phyloP scores from a whole-genome alignment of 2,888 invertebrate species.

The Mechanitis messenoides region DNA sequence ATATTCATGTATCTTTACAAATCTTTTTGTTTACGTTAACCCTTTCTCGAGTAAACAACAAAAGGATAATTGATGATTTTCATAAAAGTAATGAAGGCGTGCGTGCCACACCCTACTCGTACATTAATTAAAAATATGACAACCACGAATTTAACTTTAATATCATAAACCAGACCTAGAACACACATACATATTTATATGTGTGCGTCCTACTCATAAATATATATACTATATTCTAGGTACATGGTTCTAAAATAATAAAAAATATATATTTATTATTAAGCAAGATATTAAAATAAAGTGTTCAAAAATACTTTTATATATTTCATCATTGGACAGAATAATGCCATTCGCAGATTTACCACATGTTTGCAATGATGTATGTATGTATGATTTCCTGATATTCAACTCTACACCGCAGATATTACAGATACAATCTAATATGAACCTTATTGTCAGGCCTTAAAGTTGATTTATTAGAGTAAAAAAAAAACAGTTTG shows the following conservation, averaged over 20 bases:
- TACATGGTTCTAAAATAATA: too few species aligned
- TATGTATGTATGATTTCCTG: too few species aligned
- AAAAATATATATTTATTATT: too few species aligned
- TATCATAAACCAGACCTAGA: too few species aligned
- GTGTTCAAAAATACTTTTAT: too few species aligned
- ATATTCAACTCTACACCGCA: background rate
- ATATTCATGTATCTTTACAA: background rate
- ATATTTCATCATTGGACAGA: background rate
- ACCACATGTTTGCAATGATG: background rate
- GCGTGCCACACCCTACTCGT: conserved; percentile 50
- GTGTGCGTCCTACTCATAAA: too few species aligned
- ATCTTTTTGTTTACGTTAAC: conserved; percentile 4
- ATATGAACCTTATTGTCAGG: background rate
- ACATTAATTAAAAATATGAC: conserved; percentile 74
- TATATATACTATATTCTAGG: too few species aligned
- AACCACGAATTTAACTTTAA: conserved; percentile 53
- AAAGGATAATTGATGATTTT: conserved; percentile 57
- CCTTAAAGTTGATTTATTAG: too few species aligned
- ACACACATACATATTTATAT: too few species aligned
- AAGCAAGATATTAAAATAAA: too few species aligned
- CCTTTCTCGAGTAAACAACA: background rate
- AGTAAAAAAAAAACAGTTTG: too few species aligned
- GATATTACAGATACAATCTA: background rate
- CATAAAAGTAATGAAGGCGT: conserved; percentile 50
- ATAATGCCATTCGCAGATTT: background rate